These are phyloP conservation scores for Himantopus leucocephalus DNA, from an alignment of 2,113 vertebrate genomes.

Conservation along the genomic window DNA sequence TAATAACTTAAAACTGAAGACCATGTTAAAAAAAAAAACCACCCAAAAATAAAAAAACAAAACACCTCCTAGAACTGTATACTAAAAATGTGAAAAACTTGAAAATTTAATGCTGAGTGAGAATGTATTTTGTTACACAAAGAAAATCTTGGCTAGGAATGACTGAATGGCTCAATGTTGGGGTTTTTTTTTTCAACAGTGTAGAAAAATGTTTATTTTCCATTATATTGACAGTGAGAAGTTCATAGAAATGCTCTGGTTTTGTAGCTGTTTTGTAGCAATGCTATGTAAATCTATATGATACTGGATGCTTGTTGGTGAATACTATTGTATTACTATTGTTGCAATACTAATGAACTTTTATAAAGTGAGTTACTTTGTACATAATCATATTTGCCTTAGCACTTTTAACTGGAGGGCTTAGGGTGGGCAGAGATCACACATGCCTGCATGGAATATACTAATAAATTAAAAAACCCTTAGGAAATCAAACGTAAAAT, in stretches of 20 bases:
- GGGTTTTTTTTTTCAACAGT: background rate
- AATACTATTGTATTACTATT: background rate
- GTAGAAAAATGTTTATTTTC: background rate
- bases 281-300: background rate
- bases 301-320: background rate
- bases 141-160: background rate
- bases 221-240: background rate
- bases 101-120: background rate
- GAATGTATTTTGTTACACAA: slow-evolving; percentile 11
- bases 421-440: background rate
- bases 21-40: background rate
- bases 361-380: slow-evolving; percentile 30
- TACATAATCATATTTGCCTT: background rate
- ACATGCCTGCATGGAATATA: background rate
- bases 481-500: background rate
- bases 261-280: background rate
- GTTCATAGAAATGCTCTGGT: background rate
- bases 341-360: slow-evolving; percentile 1
- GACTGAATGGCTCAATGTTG: background rate
- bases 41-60: background rate
- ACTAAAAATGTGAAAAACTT: background rate
- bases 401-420: background rate
- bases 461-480: background rate
- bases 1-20: background rate
- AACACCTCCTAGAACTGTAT: background rate